Conservation (phyloP, 2,113 vertebrate species). For the Rissa tridactyla region DNA sequence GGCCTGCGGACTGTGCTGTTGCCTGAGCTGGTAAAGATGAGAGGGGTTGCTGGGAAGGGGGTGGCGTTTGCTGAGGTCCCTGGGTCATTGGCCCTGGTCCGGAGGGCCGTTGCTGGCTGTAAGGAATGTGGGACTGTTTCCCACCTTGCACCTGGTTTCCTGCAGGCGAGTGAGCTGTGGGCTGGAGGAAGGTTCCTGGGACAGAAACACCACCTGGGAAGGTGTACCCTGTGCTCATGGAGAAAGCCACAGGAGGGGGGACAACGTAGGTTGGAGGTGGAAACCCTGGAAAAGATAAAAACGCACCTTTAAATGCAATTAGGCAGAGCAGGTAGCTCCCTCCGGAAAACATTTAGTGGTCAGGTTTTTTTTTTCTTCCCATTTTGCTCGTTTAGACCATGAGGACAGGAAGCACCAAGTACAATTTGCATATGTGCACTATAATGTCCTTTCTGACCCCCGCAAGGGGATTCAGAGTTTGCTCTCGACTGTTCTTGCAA, state of each 20-base stretch:
- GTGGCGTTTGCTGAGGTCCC: constrained; percentile 82
- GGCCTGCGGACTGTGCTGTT: constrained; percentile 83
- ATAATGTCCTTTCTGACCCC: neutral
- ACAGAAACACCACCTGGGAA: constrained; percentile 92
- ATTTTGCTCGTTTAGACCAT: neutral
- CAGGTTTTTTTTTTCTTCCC: neutral
- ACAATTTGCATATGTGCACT: neutral
- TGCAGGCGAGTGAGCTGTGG: constrained; percentile 85
- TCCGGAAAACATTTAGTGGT: neutral
- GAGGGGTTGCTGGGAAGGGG: constrained; percentile 81
- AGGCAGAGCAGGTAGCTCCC: neutral
- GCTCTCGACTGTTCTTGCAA: neutral
- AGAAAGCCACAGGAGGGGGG: constrained; percentile 94
- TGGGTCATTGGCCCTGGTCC: constrained; percentile 87
- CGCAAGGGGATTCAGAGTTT: neutral
- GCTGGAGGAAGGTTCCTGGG: constrained; percentile 90
- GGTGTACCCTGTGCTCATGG: constrained; percentile 93
- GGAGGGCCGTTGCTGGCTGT: constrained; percentile 97
- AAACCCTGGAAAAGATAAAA: constrained; percentile 81
- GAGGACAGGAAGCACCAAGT: neutral
- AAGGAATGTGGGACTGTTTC: constrained; percentile 98
- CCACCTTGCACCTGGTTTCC: constrained; percentile 87
- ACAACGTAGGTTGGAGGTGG: constrained; percentile 93
- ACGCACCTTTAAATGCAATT: neutral
- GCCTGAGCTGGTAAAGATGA: constrained; percentile 82